These are phyloP conservation scores for Vicugna pacos DNA, from an alignment of 2,113 vertebrate genomes.

Conservation along the genomic window DNA sequence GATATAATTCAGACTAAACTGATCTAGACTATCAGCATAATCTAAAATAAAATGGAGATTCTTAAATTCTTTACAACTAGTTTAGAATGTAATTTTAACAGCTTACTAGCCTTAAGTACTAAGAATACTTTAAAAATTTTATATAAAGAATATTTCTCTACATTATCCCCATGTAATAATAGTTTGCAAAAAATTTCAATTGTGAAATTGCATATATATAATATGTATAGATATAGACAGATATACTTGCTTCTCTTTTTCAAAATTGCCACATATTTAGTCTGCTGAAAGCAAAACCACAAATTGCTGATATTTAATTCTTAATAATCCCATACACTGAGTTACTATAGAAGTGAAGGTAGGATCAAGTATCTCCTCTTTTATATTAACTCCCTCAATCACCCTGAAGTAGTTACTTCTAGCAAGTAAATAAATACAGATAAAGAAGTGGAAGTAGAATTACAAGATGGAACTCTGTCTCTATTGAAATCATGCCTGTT, in stretches of 20 bases:
- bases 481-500: neutral
- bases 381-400: neutral
- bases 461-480: neutral
- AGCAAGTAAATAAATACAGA: neutral
- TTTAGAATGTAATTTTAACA: neutral
- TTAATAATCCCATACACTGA: neutral
- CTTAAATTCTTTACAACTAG: neutral
- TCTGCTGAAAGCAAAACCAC: neutral
- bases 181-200: neutral
- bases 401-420: neutral
- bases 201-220: neutral
- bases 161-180: neutral
- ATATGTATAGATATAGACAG: neutral
- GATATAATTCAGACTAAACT: neutral
- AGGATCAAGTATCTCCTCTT: neutral
- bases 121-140: neutral
- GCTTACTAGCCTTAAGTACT: neutral
- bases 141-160: neutral
- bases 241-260: neutral
- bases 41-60: neutral
- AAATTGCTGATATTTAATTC: neutral
- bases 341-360: neutral
- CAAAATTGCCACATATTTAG: neutral
- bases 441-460: neutral
- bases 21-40: neutral